Percentiles rank a stretch among this genome's conserved stretches.
These are phyloP conservation scores for Siderastrea siderea DNA, from an alignment of 92 coral and sea anemone species.

Conservation along the genomic window DNA sequence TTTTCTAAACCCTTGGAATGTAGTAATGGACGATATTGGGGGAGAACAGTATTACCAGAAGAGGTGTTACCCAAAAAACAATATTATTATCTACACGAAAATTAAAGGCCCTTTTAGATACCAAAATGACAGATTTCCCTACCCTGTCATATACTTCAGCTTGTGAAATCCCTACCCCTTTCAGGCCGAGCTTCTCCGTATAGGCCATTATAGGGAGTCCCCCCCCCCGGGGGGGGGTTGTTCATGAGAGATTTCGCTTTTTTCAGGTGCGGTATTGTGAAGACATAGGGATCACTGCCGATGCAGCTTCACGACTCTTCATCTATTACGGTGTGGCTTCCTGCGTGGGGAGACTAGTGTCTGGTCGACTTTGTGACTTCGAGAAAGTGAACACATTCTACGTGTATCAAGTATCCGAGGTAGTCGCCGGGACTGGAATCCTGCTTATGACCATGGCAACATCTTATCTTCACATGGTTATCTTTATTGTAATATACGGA, in stretches of 20 bases:
- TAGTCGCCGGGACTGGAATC: slow-evolving; percentile 28
- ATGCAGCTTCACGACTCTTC: slow-evolving; percentile 29
- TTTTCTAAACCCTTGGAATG: no score
- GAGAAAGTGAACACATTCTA: slow-evolving; percentile 24
- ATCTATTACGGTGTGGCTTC: slow-evolving; percentile 30
- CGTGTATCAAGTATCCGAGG: slow-evolving; percentile 50
- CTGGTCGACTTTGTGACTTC: slow-evolving; percentile 46
- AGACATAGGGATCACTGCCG: slow-evolving; percentile 36
- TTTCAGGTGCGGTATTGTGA: slow-evolving; percentile 35
- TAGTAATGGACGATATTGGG: no score
- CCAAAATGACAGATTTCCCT: no score
- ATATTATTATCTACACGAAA: no score
- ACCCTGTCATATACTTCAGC: no score
- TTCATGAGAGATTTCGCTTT: not conserved
- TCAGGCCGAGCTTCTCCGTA: no score
- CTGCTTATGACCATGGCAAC: slow-evolving; percentile 25
- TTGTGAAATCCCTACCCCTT: no score
- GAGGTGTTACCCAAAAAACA: no score
- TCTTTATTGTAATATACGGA: slow-evolving; percentile 28
- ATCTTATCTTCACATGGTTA: slow-evolving; percentile 18
- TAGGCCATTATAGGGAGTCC: not conserved
- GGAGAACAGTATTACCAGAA: no score
- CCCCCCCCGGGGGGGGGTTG: not conserved
- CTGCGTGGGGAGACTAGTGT: slow-evolving; percentile 22
- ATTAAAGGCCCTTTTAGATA: no score